These are phyloP conservation scores for Hormiphora californensis DNA, from an alignment of 37 sponge, comb jelly and placozoan genomes.

Conservation along the genomic window DNA sequence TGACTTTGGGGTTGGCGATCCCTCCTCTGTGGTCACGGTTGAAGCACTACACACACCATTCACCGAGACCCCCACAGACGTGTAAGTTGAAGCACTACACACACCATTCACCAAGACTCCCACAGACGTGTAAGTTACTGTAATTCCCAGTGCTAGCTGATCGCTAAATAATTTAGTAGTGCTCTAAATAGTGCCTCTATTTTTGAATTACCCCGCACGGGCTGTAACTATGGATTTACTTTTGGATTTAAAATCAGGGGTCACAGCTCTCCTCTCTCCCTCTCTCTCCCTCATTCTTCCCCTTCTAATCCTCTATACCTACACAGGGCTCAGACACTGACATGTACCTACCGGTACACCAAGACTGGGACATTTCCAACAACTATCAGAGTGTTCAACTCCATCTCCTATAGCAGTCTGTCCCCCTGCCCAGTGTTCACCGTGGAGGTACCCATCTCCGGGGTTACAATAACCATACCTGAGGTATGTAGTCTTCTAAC, in stretches of 20 bases:
- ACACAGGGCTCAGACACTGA: neutral
- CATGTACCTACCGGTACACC: conserved; percentile 29
- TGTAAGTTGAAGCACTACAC: conserved; percentile 10
- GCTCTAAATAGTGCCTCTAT: no score
- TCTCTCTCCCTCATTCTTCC: neutral
- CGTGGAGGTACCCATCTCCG: neutral
- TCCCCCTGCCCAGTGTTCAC: neutral
- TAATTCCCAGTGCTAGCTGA: no score
- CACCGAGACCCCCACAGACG: neutral
- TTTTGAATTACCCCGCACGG: no score
- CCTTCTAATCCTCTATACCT: no score
- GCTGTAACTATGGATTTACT: no score
- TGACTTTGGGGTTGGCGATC: conserved; percentile 15
- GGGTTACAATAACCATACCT: no score
- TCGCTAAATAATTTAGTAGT: no score
- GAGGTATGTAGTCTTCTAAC: no score
- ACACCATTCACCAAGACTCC: neutral
- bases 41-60: conserved; percentile 16
- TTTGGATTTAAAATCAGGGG: no score
- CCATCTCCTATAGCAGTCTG: neutral
- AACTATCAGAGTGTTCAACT: conserved; percentile 7
- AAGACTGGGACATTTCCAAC: neutral
- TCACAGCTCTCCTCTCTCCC: no score
- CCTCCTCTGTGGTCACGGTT: neutral
- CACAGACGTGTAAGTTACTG: neutral